Evolutionary conservation across 1,140 invertebrate species (phyloP).

Genomic region (Phthorimaea operculella): DNA sequence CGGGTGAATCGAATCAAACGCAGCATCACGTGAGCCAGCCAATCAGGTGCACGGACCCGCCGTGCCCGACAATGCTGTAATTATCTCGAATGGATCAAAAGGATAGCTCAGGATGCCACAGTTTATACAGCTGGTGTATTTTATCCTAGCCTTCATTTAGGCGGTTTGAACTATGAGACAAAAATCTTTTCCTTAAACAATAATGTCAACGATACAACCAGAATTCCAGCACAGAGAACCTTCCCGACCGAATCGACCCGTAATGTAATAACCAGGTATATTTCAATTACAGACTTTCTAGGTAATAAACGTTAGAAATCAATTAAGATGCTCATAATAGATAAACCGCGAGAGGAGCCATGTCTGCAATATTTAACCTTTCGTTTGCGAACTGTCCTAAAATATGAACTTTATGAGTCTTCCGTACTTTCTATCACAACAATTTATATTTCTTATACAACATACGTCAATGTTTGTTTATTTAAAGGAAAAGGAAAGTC

Average conservation of each 20-base stretch:
- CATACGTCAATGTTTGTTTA: too few relatives aligned
- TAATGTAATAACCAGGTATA: neutral
- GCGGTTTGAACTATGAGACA: too few relatives aligned
- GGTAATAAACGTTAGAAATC: constrained; percentile 17
- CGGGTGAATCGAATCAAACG: neutral
- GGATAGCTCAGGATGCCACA: neutral
- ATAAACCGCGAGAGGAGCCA: constrained; percentile 14
- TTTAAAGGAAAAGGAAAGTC: too few relatives aligned
- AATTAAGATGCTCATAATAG: constrained; percentile 27
- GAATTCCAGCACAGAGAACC: too few relatives aligned
- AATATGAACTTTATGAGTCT: neutral
- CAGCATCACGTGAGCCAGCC: neutral
- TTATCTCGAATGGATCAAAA: constrained; percentile 6
- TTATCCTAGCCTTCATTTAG: too few relatives aligned
- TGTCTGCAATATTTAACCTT: constrained; percentile 2
- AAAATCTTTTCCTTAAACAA: too few relatives aligned
- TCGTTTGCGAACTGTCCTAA: neutral
- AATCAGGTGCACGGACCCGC: neutral
- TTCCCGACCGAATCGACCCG: too few relatives aligned
- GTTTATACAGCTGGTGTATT: neutral
- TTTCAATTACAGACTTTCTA: constrained; percentile 10
- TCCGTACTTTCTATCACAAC: constrained; percentile 1
- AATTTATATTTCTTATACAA: too few relatives aligned
- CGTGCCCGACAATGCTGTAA: neutral
- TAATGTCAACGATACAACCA: too few relatives aligned